Evolutionary conservation across 2,113 vertebrate species (phyloP).

Genomic region (Ivindomyrus marchei): DNA sequence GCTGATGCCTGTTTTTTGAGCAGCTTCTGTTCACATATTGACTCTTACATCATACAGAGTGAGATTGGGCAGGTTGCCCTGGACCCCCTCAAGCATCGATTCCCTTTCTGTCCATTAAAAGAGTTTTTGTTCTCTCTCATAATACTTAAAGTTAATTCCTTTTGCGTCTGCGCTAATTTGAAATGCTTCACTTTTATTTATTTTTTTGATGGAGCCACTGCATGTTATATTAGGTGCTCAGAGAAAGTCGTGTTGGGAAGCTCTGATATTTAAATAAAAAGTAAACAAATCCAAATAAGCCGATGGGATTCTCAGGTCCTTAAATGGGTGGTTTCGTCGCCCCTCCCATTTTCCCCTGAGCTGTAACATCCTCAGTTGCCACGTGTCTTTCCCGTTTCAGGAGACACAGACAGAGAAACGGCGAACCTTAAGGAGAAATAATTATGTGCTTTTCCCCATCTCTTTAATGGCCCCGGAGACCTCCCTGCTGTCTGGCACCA

Average conservation of each 20-base stretch:
- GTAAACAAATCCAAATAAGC: neutral
- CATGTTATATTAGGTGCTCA: neutral
- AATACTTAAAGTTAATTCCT: neutral
- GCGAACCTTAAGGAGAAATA: slow-evolving; percentile 35
- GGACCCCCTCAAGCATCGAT: neutral
- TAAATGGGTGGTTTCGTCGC: neutral
- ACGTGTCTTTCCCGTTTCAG: slow-evolving; percentile 18
- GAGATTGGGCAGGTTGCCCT: neutral
- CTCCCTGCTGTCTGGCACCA: slow-evolving; percentile 24
- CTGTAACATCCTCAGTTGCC: neutral
- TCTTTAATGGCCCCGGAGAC: slow-evolving; percentile 19
- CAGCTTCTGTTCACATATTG: neutral
- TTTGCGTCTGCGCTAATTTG: neutral
- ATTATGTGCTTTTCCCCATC: slow-evolving; percentile 33
- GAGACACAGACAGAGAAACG: neutral
- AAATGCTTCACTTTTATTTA: neutral
- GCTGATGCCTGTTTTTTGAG: neutral
- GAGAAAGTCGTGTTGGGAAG: neutral
- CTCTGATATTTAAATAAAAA: neutral
- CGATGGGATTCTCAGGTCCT: neutral
- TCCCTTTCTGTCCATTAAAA: neutral
- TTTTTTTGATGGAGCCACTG: neutral
- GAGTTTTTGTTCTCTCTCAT: neutral
- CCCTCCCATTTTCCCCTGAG: neutral
- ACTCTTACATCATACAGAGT: neutral